Evolutionary conservation across 2,888 invertebrate species (phyloP).

Genomic region (Micoletzkya japonica): DNA sequence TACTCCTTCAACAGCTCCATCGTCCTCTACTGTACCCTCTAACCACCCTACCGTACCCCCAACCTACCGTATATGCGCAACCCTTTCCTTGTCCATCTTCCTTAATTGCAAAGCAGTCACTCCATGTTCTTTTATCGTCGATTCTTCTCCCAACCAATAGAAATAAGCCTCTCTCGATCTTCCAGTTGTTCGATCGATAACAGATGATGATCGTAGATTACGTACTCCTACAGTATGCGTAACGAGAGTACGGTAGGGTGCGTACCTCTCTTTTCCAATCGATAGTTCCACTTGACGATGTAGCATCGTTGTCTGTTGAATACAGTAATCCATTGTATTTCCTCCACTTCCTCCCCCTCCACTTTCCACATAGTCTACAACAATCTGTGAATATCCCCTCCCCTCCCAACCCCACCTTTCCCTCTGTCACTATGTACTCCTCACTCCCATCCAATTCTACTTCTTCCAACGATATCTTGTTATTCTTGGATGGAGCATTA

Average conservation of each 20-base stretch:
- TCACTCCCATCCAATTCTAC: constrained; percentile 11
- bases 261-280: constrained; percentile 47
- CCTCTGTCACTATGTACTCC: constrained; percentile 48
- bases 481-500: neutral
- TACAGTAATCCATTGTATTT: constrained; percentile 36
- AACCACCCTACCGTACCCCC: neutral
- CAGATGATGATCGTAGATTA: constrained; percentile 16
- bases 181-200: neutral
- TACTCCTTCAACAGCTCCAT: neutral
- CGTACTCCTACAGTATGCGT: constrained; percentile 40
- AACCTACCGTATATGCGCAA: constrained; percentile 20
- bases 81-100: constrained; percentile 50
- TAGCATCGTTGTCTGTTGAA: constrained; percentile 47
- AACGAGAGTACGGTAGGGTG: neutral
- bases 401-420: constrained; percentile 16
- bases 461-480: constrained; percentile 13
- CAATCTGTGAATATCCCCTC: neutral
- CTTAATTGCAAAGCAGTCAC: constrained; percentile 51
- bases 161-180: constrained; percentile 40
- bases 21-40: neutral
- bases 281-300: constrained; percentile 55
- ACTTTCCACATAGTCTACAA: constrained; percentile 36
- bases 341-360: constrained; percentile 39
- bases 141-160: constrained; percentile 54
- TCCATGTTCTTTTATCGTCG: constrained; percentile 44